Conservation (phyloP, 2,888 invertebrate species). For the Lacanobia oleracea region DNA sequence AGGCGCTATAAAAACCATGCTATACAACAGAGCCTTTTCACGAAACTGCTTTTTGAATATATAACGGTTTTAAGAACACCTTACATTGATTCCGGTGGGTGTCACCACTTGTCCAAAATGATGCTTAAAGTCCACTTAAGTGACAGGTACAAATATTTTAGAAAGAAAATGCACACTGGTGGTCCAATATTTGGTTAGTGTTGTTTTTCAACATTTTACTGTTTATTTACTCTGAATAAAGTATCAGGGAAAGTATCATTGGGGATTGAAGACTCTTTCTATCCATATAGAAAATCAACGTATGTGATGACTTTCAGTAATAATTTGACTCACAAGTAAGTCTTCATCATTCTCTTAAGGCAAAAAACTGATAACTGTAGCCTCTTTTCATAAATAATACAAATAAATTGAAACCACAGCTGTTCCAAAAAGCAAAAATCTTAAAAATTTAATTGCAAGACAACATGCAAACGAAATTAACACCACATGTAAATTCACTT, state of each 20-base stretch:
- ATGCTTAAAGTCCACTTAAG: constrained; percentile 51
- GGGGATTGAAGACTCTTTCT: not conserved
- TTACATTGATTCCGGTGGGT: constrained; percentile 42
- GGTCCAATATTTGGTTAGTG: constrained; percentile 40
- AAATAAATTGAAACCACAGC: constrained; percentile 2
- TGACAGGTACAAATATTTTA: constrained; percentile 55
- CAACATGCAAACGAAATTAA: constrained; percentile 43
- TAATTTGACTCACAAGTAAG: not conserved
- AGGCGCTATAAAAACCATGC: constrained; percentile 35
- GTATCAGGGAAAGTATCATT: not conserved
- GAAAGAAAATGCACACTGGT: constrained; percentile 34
- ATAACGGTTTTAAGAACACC: constrained; percentile 40
- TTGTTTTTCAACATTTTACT: constrained; percentile 18
- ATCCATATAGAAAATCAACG: not conserved
- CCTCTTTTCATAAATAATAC: not conserved
- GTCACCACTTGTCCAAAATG: constrained; percentile 49
- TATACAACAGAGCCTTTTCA: constrained; percentile 14
- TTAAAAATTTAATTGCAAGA: constrained; percentile 35
- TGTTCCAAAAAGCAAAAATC: constrained; percentile 11
- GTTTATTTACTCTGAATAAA: constrained; percentile 5
- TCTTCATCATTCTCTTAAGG: not conserved
- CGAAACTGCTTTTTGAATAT: constrained; percentile 29
- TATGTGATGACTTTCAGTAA: not conserved
- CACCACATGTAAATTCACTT: constrained; percentile 49
- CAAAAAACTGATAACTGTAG: not conserved